Conservation (phyloP, 2,113 vertebrate genomes). For the Pomatorhinus ruficollis region DNA sequence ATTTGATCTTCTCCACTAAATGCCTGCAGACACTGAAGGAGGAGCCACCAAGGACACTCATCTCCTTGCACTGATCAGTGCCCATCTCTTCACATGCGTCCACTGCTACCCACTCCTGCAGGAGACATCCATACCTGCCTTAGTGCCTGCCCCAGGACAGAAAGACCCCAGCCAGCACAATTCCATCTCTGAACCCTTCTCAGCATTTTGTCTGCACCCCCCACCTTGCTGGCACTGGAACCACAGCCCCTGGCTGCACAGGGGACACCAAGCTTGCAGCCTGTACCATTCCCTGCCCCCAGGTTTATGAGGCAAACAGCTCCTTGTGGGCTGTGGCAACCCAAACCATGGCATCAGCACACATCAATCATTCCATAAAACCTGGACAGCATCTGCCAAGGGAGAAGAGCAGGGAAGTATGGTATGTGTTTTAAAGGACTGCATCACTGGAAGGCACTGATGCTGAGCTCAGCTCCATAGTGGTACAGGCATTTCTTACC, state of each 20-base stretch:
- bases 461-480: background rate
- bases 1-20: background rate
- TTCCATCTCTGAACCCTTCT: background rate
- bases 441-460: background rate
- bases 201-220: background rate
- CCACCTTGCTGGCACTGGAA: background rate
- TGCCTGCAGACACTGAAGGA: fast-evolving
- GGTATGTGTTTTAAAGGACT: background rate
- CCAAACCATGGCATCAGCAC: background rate
- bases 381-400: background rate
- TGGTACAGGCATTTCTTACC: background rate
- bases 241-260: fast-evolving
- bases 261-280: fast-evolving
- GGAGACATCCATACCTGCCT: background rate
- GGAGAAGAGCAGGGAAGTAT: background rate
- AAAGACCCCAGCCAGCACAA: background rate
- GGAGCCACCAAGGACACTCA: background rate
- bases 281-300: fast-evolving
- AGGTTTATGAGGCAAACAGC: background rate
- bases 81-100: background rate
- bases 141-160: background rate
- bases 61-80: background rate
- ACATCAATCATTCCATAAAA: background rate
- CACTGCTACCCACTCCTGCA: background rate
- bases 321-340: background rate